These are phyloP conservation scores for Timandra comae DNA, from an alignment of 2,888 invertebrate species.

Conservation along the genomic window DNA sequence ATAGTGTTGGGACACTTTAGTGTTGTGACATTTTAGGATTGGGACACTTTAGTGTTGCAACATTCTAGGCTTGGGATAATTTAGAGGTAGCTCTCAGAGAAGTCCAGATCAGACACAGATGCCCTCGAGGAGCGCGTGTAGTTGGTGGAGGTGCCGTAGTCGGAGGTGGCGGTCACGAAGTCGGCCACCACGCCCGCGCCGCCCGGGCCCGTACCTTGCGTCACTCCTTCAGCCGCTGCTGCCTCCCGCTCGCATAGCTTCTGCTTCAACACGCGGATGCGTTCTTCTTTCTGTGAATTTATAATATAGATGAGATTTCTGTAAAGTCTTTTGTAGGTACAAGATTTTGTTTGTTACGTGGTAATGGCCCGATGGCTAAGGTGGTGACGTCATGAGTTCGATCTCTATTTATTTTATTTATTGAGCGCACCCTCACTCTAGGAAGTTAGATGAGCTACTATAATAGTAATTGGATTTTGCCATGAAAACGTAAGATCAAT, in stretches of 20 bases:
- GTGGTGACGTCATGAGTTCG: no score
- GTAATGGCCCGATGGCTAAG: no score
- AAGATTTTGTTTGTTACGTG: no score
- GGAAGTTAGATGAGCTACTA: no score
- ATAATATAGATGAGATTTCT: no score
- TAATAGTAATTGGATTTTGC: no score
- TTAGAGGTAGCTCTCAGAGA: constrained; percentile 91
- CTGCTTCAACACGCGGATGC: constrained; percentile 87
- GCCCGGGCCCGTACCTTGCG: constrained; percentile 85
- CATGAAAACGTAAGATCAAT: no score
- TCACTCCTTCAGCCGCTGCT: constrained; percentile 74
- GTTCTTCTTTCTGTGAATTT: constrained; percentile 87
- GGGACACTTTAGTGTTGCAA: not conserved
- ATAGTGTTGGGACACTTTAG: no score
- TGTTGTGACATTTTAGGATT: not conserved
- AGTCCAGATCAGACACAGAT: constrained; percentile 91
- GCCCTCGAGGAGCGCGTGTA: constrained; percentile 89
- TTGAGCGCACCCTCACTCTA: no score
- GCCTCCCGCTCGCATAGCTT: constrained; percentile 87
- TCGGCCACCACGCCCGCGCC: constrained; percentile 84
- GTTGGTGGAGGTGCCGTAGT: constrained; percentile 86
- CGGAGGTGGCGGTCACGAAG: constrained; percentile 87
- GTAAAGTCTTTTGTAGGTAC: no score
- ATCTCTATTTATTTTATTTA: no score
- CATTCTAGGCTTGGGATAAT: constrained; percentile 3